phyloP scores from a whole-genome alignment of 2,888 invertebrate genomes.

The Tridacna gigas region DNA sequence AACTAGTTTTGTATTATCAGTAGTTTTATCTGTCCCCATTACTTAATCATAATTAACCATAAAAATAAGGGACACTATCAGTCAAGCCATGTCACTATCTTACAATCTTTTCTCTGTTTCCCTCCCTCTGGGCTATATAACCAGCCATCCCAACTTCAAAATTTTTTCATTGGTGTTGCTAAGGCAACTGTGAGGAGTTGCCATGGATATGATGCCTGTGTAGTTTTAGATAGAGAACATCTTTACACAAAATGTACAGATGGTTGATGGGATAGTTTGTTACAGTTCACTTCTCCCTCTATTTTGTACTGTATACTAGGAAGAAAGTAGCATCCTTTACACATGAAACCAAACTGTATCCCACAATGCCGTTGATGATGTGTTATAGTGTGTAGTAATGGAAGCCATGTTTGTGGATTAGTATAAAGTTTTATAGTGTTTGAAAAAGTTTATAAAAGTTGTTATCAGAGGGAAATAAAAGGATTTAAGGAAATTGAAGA shows the following conservation, averaged over 20 bases:
- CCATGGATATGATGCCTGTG: conserved; percentile 75
- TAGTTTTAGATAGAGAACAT: conserved; percentile 58
- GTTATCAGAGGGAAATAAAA: background rate
- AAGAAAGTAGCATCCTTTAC: conserved; percentile 48
- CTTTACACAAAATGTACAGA: conserved; percentile 53
- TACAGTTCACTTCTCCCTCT: conserved; percentile 44
- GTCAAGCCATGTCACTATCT: conserved; percentile 26
- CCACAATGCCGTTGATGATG: conserved; percentile 67
- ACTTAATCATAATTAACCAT: conserved; percentile 24
- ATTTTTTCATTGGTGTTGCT: conserved; percentile 65
- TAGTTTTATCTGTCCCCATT: conserved; percentile 10
- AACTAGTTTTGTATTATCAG: background rate
- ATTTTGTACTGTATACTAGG: conserved; percentile 26
- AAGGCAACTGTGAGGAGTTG: conserved; percentile 72
- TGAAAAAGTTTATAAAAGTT: conserved; percentile 16
- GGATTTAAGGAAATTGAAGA: background rate
- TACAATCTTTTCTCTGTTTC: conserved; percentile 4
- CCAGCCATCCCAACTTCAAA: conserved; percentile 34
- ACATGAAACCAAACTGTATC: conserved; percentile 42
- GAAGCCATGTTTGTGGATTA: conserved; percentile 30
- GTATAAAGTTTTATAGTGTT: conserved; percentile 24
- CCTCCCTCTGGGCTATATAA: conserved; percentile 53
- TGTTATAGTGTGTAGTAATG: conserved; percentile 54
- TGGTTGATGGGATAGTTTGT: conserved; percentile 58
- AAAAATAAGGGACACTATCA: conserved; percentile 23